A percentile compares a stretch with the other conserved stretches of the same genome.
Conservation (phyloP, 2,888 invertebrate genomes). For the Silvanus unidentatus region DNA sequence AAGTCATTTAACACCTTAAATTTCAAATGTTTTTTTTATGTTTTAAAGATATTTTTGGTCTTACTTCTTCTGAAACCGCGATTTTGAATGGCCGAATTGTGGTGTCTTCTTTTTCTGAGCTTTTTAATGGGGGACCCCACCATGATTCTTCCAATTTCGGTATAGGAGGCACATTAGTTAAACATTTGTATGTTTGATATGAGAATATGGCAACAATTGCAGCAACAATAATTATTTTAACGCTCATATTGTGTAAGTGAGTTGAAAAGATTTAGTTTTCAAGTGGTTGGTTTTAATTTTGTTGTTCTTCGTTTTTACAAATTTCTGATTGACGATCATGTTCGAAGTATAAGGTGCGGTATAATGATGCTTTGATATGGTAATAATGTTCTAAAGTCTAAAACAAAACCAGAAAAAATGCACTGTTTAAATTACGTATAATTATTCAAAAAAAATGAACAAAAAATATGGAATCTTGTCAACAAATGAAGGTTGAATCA, state of each 20-base stretch:
- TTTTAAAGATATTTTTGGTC: conserved; percentile 50
- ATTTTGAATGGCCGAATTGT: conserved; percentile 57
- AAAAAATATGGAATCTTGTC: too few species aligned
- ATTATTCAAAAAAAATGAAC: too few species aligned
- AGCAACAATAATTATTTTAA: neutral
- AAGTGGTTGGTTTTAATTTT: too few species aligned
- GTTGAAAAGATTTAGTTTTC: too few species aligned
- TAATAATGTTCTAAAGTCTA: too few species aligned
- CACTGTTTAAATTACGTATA: too few species aligned
- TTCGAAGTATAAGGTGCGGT: too few species aligned
- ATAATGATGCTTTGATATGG: too few species aligned
- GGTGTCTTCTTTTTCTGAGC: conserved; percentile 40
- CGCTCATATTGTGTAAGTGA: neutral
- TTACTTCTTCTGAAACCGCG: conserved; percentile 56
- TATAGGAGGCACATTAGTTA: conserved; percentile 22
- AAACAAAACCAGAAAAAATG: too few species aligned
- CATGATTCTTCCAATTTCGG: conserved; percentile 45
- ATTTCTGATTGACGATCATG: too few species aligned
- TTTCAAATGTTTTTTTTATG: conserved; percentile 51
- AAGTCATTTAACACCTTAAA: conserved; percentile 54
- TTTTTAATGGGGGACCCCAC: conserved; percentile 52
- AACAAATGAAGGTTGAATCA: too few species aligned
- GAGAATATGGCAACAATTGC: neutral
- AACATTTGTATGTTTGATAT: conserved; percentile 3
- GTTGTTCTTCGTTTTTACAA: too few species aligned